Evolutionary conservation across 2,113 vertebrate species (phyloP), one percentile per base, ranked within the genome.

Genomic region (Planiliza haematocheilus): DNA sequence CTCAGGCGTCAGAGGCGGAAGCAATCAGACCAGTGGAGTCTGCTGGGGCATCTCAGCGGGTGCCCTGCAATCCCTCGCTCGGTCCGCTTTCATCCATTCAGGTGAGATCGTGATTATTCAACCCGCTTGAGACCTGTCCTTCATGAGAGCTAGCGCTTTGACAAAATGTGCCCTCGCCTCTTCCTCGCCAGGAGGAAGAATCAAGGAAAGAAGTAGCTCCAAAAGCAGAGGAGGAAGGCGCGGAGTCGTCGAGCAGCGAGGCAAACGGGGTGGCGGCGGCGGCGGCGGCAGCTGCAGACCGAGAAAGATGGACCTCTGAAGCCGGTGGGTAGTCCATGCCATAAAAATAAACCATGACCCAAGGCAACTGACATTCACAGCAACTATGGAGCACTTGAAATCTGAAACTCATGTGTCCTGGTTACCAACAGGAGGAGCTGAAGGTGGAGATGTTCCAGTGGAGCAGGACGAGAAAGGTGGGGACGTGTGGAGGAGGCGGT

Each of bases 401-500:
- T n/a, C n/a, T n/a, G n/a, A n/a, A 30, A 30, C 24, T 30, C 24
- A 30, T 5, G 5, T 5, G 24, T 30, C 5, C 24, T 30, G 24
- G 24, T 30, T 30, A 30, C 24, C 24, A 30, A 30, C 24, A 30
- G 24, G 24, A 30, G 55, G 56, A 16, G 79, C 59, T 20, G 53
- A 88, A 49, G 37, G 91, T 67, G 62, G 51, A 6, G 1, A 8
- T n/a, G 0, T 90, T n/a, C 85, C 1, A 62, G 79, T 83, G 34
- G 14, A 17, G 55, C 1, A 91, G 52, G 85, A 81, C 18, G 92
- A 92, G 8, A 93, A 93, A 50, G 89, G 81, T 1, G 82, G 87
- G 46, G 94, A 95, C 66, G 89, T 97, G 67, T 97, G 96, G 96
- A 95, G 93, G 74, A 94, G 95, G 77, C 93, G 39, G 16, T 95